Conservation (phyloP, 1,140 invertebrate genomes). For the Ditylenchus dipsaci region DNA sequence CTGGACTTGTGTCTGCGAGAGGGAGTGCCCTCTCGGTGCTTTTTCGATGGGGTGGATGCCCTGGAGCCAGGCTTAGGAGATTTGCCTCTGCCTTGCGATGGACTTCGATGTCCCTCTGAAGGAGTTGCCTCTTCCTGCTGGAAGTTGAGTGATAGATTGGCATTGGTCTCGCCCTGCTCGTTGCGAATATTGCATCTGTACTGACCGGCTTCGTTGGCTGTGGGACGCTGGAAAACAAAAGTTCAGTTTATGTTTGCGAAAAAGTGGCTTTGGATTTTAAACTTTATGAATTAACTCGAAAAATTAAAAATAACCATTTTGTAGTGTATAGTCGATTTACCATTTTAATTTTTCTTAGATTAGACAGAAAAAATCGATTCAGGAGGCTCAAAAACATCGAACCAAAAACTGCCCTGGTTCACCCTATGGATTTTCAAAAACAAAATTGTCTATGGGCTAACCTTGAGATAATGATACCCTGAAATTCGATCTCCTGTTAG, state of each 20-base stretch:
- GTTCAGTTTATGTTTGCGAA: constrained; percentile 24
- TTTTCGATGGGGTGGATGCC: constrained; percentile 48
- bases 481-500: too few relatives aligned
- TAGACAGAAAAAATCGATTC: too few relatives aligned
- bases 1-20: constrained; percentile 48
- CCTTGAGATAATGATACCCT: too few relatives aligned
- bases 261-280: neutral
- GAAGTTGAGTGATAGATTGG: constrained; percentile 91
- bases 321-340: too few relatives aligned
- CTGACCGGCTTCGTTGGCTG: constrained; percentile 85
- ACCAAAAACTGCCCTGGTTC: constrained; percentile 12
- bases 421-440: neutral
- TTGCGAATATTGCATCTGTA: constrained; percentile 98
- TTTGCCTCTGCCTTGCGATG: constrained; percentile 10
- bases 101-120: constrained; percentile 18
- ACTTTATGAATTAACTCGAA: neutral
- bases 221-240: constrained; percentile 69
- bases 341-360: too few relatives aligned
- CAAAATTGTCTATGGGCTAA: too few relatives aligned
- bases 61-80: constrained; percentile 27
- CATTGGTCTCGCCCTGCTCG: constrained; percentile 81
- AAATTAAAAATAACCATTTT: neutral
- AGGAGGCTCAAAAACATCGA: too few relatives aligned
- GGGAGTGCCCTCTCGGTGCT: constrained; percentile 46
- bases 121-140: constrained; percentile 71